Evolutionary conservation across 2,888 invertebrate species (phyloP), one percentile per base, ranked within the genome.

Genomic region (Acleris cristana): DNA sequence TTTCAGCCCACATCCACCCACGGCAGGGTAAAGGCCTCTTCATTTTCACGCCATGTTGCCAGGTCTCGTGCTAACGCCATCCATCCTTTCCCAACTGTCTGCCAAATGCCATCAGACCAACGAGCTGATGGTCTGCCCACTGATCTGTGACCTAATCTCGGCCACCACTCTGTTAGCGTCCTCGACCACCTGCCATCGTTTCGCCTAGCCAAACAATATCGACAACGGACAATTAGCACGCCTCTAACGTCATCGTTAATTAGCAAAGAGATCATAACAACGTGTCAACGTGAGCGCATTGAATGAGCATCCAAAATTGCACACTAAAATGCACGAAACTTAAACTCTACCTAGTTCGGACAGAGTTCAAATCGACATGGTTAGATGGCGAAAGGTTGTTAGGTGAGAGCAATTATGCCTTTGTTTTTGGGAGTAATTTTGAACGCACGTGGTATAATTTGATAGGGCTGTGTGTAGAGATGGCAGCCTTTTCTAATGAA

Each of bases 361-460:
- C 52, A 66, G 18, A 53, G 66, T 66, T 18, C 26, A 52, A 52
- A 45, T 21, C 23, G 16, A 10, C 14, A 16, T 21, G 56, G 21
- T 30, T 51, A 3, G 55, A 19, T 0, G 16, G 14, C 23, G 6
- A 26, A 5, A 26, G 16, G 26, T 48, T 48, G 59, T 59, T 54
- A 40, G 34, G 23, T 18, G 45, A 44, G 34, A 18, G 59, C 65
- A 60, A 65, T 60, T 61, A 65, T 55, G 65, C 51, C 19, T 56
- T 51, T 66, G 65, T 61, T 66, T 65, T 61, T 56, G 56, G 60
- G 48, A 26, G 51, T 55, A 66, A 66, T 61, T 66, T 55, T 5
- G 56, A 19, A 60, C 48, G 60, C 51, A 56, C 23, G 40, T 45
- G 21, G 60, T 60, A 48, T 66, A 52, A 62, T 66, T 66, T 51